These are phyloP conservation scores for Patella vulgata DNA, from an alignment of 1,140 invertebrate species.

Conservation along the genomic window DNA sequence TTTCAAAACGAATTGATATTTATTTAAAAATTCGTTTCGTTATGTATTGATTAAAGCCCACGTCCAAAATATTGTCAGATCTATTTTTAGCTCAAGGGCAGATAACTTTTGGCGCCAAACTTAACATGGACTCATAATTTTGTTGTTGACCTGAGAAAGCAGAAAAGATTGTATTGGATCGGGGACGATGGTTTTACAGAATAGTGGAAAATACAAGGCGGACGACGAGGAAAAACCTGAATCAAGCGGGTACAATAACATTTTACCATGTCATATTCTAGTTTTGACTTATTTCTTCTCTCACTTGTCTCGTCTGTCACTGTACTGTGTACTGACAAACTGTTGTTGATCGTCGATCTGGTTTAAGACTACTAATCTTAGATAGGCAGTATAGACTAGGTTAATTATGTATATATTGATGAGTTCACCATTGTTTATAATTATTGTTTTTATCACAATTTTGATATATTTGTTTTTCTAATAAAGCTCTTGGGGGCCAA, in stretches of 20 bases:
- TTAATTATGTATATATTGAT: slow-evolving; percentile 1
- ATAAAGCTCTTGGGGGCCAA: no score
- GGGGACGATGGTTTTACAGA: slow-evolving; percentile 61
- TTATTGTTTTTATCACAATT: no score
- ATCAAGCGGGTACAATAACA: slow-evolving; percentile 28
- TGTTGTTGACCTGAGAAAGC: no score
- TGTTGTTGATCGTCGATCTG: neutral
- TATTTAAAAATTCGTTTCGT: no score
- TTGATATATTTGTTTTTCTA: no score
- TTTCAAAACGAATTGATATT: no score
- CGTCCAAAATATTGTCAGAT: no score
- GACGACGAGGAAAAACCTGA: slow-evolving; percentile 32
- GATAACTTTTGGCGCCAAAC: no score
- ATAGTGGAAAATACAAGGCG: slow-evolving; percentile 53
- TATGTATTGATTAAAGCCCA: no score
- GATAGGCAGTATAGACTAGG: neutral
- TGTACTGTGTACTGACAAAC: neutral
- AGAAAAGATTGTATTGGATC: no score
- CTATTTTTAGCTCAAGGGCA: no score
- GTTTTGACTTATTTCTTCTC: neutral
- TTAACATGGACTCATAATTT: no score
- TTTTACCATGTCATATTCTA: neutral
- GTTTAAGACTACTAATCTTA: neutral
- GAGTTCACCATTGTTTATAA: neutral
- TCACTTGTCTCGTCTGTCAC: neutral